Conservation (phyloP, 2,113 vertebrate species). For the Lycocorax pyrrhopterus region DNA sequence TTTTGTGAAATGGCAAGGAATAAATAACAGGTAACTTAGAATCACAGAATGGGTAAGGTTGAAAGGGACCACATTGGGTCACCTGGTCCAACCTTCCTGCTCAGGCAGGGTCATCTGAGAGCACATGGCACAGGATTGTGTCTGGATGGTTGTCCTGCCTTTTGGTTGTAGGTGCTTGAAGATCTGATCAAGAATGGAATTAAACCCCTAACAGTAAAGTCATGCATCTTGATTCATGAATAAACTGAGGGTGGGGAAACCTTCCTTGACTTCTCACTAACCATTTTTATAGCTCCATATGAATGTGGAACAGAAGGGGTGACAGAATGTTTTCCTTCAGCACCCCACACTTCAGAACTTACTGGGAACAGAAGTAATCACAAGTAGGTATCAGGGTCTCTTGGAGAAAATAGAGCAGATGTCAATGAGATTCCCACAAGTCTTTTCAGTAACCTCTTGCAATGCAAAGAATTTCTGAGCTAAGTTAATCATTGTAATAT, state of each 20-base stretch:
- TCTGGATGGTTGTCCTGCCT: not conserved
- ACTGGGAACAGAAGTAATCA: not conserved
- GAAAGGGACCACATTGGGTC: not conserved
- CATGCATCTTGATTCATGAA: not conserved
- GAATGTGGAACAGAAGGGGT: constrained; percentile 20
- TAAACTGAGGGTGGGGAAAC: not conserved
- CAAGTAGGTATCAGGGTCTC: not conserved
- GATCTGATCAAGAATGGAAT: not conserved
- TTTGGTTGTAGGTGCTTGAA: not conserved
- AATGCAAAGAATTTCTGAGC: not conserved
- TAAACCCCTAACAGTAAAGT: not conserved
- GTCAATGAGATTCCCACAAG: not conserved
- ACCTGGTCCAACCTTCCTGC: not conserved
- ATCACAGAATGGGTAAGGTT: not conserved
- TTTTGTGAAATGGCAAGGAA: not conserved
- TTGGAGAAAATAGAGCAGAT: not conserved
- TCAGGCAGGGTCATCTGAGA: not conserved
- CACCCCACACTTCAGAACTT: not conserved
- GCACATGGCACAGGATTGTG: not conserved
- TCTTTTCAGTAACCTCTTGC: not conserved
- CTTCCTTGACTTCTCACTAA: constrained; percentile 51
- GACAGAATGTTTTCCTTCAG: constrained; percentile 15
- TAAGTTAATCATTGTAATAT: not conserved
- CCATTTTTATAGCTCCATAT: constrained; percentile 33
- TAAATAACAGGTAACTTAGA: not conserved